These are phyloP conservation scores for Falcaria lacertinaria DNA, from an alignment of 2,888 invertebrate species.

Conservation along the genomic window DNA sequence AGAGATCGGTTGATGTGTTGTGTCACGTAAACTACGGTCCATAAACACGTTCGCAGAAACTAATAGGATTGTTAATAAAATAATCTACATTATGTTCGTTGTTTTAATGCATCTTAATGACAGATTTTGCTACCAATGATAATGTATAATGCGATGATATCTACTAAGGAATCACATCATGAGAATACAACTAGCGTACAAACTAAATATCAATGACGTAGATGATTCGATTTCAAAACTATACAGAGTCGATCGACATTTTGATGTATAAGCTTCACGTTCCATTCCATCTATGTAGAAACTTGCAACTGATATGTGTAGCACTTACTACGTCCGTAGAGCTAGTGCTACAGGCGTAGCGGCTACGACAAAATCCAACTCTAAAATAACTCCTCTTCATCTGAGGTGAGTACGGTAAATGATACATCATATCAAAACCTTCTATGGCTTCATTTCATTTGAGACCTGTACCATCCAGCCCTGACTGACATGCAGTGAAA, in stretches of 20 bases:
- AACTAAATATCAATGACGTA: slow-evolving; percentile 19
- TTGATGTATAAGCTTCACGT: background rate
- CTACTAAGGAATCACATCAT: slow-evolving; percentile 38
- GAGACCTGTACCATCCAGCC: too few species aligned
- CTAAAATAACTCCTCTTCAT: too few species aligned
- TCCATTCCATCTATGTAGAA: background rate
- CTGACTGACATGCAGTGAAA: too few species aligned
- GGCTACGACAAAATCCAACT: background rate
- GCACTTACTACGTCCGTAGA: background rate
- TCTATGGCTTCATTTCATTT: too few species aligned
- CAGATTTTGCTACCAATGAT: slow-evolving; percentile 47
- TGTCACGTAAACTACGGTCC: too few species aligned
- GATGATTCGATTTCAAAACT: slow-evolving; percentile 1
- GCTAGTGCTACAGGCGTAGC: background rate
- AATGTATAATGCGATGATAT: slow-evolving; percentile 29
- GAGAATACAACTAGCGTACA: slow-evolving; percentile 25
- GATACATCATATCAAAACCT: too few species aligned
- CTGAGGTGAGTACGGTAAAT: too few species aligned
- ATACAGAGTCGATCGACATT: slow-evolving; percentile 1
- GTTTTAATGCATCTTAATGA: slow-evolving; percentile 65
- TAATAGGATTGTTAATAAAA: slow-evolving; percentile 18
- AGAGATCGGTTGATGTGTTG: too few species aligned
- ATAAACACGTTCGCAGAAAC: too few species aligned
- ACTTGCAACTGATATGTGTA: background rate
- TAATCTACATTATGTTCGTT: slow-evolving; percentile 48